A percentile compares a stretch with the other conserved stretches of the same genome.
Evolutionary conservation across 2,888 invertebrate species (phyloP).

Genomic region (Danaus chrysippus): DNA sequence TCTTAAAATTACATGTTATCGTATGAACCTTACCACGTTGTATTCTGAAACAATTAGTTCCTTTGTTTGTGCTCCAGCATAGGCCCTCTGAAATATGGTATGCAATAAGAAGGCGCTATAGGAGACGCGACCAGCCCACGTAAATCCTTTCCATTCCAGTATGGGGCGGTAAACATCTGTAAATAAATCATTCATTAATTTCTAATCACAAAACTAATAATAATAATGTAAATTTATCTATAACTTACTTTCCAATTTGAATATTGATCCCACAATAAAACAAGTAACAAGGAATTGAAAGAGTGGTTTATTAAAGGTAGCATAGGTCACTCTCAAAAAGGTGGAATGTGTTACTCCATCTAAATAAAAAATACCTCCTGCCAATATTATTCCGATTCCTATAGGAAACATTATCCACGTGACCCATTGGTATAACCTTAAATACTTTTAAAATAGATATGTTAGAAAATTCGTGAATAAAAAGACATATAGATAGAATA

Average conservation of each 20-base stretch:
- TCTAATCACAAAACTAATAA: background rate
- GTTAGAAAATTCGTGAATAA: background rate
- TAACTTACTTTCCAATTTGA: conserved; percentile 58
- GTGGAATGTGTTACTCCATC: conserved; percentile 38
- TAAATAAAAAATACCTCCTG: conserved; percentile 60
- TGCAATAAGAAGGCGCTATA: conserved; percentile 65
- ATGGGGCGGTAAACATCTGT: conserved; percentile 53
- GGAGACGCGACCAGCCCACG: conserved; percentile 58
- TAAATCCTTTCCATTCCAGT: conserved; percentile 65
- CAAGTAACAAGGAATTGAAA: conserved; percentile 50
- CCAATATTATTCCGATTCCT: conserved; percentile 53
- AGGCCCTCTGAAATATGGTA: conserved; percentile 53
- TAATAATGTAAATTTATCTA: background rate
- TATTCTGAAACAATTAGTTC: conserved; percentile 49
- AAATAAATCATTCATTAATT: background rate
- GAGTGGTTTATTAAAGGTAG: conserved; percentile 53
- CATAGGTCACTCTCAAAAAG: conserved; percentile 46
- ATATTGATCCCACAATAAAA: conserved; percentile 49
- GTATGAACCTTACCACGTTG: conserved; percentile 44
- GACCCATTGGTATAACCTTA: conserved; percentile 41
- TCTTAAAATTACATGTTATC: background rate
- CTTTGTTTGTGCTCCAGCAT: conserved; percentile 43
- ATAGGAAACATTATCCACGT: conserved; percentile 53
- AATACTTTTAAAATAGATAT: background rate
- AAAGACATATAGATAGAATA: background rate